Evolutionary conservation across 2,888 invertebrate species (phyloP).

Genomic region (Subacronicta megacephala): DNA sequence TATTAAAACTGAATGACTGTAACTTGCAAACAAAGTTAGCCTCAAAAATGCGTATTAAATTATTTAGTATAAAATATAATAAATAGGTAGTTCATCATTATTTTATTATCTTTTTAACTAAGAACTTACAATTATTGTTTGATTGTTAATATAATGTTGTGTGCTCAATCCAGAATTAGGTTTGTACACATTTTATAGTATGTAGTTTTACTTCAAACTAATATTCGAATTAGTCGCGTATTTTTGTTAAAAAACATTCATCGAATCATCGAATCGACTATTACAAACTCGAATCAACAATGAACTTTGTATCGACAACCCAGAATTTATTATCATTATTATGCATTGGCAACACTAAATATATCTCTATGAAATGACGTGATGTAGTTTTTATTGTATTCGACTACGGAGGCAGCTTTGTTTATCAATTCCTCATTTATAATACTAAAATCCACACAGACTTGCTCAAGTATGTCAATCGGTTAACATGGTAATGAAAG

Average conservation of each 20-base stretch:
- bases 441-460: conserved; percentile 22
- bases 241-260: no score
- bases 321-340: neutral
- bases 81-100: conserved; percentile 7
- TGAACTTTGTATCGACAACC: conserved; percentile 16
- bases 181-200: neutral
- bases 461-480: conserved; percentile 3
- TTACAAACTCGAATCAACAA: conserved; percentile 6
- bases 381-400: conserved; percentile 6
- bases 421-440: conserved; percentile 32
- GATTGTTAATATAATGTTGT: conserved; percentile 1
- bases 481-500: neutral
- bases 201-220: neutral
- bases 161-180: conserved; percentile 22
- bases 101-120: conserved; percentile 9
- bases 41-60: conserved; percentile 33
- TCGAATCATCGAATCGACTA: conserved; percentile 16
- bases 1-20: conserved; percentile 52
- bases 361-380: conserved; percentile 39
- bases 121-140: neutral
- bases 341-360: conserved; percentile 22
- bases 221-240: no score
- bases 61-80: conserved; percentile 7
- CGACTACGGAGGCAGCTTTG: conserved; percentile 49
- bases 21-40: conserved; percentile 51